Evolutionary conservation across 2,797 vertebrate species (phyloP).

Genomic region (Nothura maculosa): DNA sequence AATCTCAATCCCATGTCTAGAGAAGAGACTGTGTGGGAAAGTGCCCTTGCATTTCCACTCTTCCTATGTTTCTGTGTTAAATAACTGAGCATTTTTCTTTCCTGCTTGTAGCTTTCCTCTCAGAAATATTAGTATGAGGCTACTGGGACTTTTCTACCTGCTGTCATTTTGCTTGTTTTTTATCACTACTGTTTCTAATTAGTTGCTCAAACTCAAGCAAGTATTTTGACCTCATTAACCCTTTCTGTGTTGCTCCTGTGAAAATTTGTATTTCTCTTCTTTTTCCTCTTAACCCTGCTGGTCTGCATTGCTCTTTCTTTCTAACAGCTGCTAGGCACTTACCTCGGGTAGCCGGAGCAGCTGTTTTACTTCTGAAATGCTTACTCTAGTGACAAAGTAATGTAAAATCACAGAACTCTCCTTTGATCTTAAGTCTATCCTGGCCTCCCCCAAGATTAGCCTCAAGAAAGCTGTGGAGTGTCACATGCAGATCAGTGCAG

Average conservation of each 20-base stretch:
- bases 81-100: not conserved
- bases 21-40: not conserved
- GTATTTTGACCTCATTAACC: slow-evolving; percentile 12
- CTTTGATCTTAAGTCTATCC: not conserved
- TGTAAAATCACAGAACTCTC: not conserved
- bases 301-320: not conserved
- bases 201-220: not conserved
- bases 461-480: not conserved
- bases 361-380: not conserved
- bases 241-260: not conserved
- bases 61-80: not conserved
- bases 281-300: not conserved
- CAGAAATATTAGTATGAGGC: no score
- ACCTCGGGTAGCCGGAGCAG: not conserved
- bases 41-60: fast-evolving
- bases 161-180: not conserved
- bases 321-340: not conserved
- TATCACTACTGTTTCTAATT: not conserved
- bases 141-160: not conserved
- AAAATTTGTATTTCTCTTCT: not conserved
- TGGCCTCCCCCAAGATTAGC: not conserved
- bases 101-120: not conserved
- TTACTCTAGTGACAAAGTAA: not conserved
- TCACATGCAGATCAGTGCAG: not conserved
- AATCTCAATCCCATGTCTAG: not conserved